These are phyloP conservation scores for Phasianus colchicus DNA, from an alignment of 2,113 vertebrate genomes.

Conservation along the genomic window DNA sequence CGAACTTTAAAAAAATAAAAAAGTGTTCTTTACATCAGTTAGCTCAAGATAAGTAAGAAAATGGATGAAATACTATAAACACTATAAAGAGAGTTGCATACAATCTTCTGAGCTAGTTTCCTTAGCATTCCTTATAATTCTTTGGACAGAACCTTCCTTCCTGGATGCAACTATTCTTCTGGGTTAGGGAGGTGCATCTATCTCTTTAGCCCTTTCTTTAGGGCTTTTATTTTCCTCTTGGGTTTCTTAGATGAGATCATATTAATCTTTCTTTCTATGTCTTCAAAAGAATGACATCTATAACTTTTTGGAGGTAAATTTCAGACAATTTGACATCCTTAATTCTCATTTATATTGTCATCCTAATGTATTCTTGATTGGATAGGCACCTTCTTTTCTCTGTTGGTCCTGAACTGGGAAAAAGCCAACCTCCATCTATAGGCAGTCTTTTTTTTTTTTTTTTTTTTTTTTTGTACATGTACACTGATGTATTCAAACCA, in stretches of 20 bases:
- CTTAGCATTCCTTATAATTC: not conserved
- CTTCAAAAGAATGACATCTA: not conserved
- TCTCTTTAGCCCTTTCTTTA: not conserved
- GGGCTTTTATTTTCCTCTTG: not conserved
- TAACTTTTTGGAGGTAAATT: not conserved
- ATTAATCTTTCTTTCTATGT: not conserved
- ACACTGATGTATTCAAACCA: not conserved
- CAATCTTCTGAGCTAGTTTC: not conserved
- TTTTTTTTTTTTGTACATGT: not conserved
- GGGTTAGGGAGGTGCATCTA: not conserved
- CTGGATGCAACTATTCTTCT: not conserved
- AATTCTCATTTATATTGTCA: not conserved
- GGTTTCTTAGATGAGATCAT: not conserved
- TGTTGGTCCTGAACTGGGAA: not conserved
- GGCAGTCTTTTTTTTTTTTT: not conserved
- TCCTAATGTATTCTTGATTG: not conserved
- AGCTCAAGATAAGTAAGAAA: not conserved
- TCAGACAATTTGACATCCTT: not conserved
- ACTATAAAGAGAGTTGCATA: not conserved
- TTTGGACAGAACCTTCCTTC: not conserved
- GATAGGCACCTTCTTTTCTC: not conserved
- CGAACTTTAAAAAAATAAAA: rapidly evolving
- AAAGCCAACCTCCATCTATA: not conserved
- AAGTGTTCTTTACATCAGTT: not conserved
- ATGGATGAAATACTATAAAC: not conserved